A percentile compares a stretch with the other conserved stretches of the same genome.
phyloP scores from a whole-genome alignment of 1,140 invertebrate species.

The Tetramorium parvispinum region DNA sequence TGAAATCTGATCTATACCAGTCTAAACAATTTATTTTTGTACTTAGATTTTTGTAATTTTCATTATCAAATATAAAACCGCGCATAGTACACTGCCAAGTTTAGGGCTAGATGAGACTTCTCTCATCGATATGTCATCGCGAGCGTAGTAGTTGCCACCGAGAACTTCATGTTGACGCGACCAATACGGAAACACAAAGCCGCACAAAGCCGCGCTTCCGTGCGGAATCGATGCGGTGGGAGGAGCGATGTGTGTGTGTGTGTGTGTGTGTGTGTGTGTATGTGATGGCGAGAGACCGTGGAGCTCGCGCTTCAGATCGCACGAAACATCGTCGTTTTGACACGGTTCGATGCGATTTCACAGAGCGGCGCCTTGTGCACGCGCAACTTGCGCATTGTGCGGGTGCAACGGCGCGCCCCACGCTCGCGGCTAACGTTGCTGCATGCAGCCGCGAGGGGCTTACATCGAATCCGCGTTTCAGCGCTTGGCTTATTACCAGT shows the following conservation, averaged over 20 bases:
- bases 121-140: not conserved
- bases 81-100: not conserved
- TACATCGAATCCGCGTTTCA: conserved; percentile 45
- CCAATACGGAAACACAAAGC: not conserved
- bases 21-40: no score
- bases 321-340: conserved; percentile 56
- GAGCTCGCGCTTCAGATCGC: conserved; percentile 3
- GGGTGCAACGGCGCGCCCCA: conserved; percentile 15
- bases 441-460: not conserved
- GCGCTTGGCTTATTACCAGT: conserved; percentile 41
- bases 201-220: not conserved
- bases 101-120: not conserved
- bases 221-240: not conserved
- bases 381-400: conserved; percentile 41
- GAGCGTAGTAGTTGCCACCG: not conserved
- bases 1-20: no score
- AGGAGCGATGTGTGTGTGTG: not conserved
- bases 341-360: conserved; percentile 63
- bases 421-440: not conserved
- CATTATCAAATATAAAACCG: no score
- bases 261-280: not conserved
- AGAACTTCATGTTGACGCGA: conserved; percentile 1
- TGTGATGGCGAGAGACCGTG: not conserved
- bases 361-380: conserved; percentile 54
- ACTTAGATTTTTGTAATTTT: no score